These are phyloP conservation scores for Xyrauchen texanus DNA, from an alignment of 2,113 vertebrate genomes.

Conservation along the genomic window DNA sequence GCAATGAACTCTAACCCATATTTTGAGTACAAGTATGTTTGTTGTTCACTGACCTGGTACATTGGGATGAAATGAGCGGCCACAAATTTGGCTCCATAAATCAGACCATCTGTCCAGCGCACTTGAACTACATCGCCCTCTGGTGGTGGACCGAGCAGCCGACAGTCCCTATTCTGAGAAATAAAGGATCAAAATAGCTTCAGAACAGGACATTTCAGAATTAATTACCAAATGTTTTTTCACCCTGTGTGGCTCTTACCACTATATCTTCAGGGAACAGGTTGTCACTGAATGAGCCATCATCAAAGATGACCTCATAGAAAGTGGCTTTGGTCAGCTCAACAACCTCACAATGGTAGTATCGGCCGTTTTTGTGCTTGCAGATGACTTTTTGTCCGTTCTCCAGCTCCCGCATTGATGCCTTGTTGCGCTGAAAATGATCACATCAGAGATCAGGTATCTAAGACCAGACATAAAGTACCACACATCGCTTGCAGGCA, in stretches of 20 bases:
- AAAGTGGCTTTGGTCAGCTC: slow-evolving; percentile 92
- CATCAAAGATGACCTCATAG: slow-evolving; percentile 96
- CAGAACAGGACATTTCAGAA: background rate
- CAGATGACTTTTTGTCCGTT: slow-evolving; percentile 90
- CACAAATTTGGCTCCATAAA: slow-evolving; percentile 95
- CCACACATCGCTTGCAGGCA: background rate
- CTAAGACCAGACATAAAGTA: background rate
- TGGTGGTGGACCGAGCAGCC: slow-evolving; percentile 84
- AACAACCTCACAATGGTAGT: slow-evolving; percentile 92
- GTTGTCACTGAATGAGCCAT: slow-evolving; percentile 97
- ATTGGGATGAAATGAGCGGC: slow-evolving; percentile 92
- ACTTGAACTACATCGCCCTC: slow-evolving; percentile 90
- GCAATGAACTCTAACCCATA: slow-evolving; percentile 20
- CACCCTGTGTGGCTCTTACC: slow-evolving; percentile 68
- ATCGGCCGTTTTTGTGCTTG: slow-evolving; percentile 93
- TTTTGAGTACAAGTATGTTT: slow-evolving; percentile 6
- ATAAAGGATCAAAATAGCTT: background rate
- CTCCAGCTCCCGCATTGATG: slow-evolving; percentile 81
- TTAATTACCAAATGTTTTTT: background rate
- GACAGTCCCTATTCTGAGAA: slow-evolving; percentile 89
- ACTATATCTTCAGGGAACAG: slow-evolving; percentile 96
- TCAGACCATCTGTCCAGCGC: slow-evolving; percentile 93
- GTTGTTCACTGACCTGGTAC: slow-evolving; percentile 84
- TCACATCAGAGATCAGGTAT: background rate
- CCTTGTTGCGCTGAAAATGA: slow-evolving; percentile 78